Evolutionary conservation across 2,113 vertebrate species (phyloP), one percentile per base, ranked within the genome.

Genomic region (Psittacara wagleri): DNA sequence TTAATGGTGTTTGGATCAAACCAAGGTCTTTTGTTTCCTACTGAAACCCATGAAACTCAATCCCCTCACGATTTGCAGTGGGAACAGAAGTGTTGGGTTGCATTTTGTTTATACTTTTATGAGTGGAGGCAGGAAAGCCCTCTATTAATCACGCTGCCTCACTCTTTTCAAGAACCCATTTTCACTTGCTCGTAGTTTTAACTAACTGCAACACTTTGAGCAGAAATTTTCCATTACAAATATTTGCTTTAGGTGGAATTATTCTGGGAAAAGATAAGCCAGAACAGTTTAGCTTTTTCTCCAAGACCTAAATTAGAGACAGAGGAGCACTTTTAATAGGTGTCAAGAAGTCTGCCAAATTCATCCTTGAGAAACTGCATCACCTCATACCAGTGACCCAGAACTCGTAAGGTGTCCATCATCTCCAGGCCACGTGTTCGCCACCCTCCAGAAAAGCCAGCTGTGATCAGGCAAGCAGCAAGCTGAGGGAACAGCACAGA

Each of bases 81-180:
- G 81, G 69, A 93, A 66, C 27, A 74, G 74, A 69, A 94, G 68
- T 33, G 39, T 61, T 94, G 41, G 66, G 73, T 82, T 88, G 86
- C 41, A 46, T 79, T 86, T 82, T 86, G 86, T 95, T 96, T 88
- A 81, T 72, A 19, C 86, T 96, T 84, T 78, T 46, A 69, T n/a
- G 67, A 37, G 48, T 69, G 44, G 37, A 79, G 57, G 61, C 46
- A 92, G 44, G n/a, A 81, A 23, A 78, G 48, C 22, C 67, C 37
- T 83, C 79, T 82, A 78, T 94, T 96, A 94, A 86, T 85, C 74
- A 73, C 2, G 0, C 23, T 55, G 64, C n/a, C 73, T 64, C 57
- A 64, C 43, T 80, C 67, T 79, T 62, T 92, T 81, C 77, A 86
- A 83, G 69, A 94, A 72, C 29, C 28, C 78, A 23, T 78, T 93